Conservation (phyloP, 2,113 vertebrate species). For the Bujurquina vittata region DNA sequence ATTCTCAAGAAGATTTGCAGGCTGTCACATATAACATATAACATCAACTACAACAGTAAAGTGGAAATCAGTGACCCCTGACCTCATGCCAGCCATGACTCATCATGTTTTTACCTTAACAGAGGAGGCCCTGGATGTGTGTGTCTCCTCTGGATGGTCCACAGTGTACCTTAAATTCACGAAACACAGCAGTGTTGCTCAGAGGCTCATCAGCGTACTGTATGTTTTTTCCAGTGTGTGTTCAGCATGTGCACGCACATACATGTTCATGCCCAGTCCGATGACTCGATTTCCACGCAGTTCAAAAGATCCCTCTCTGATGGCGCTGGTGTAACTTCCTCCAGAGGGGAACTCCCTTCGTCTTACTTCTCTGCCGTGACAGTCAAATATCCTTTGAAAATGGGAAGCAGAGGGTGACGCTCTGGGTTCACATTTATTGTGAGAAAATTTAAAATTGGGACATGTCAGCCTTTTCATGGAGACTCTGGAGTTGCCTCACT, state of each 20-base stretch:
- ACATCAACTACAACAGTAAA: neutral
- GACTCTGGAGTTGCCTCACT: neutral
- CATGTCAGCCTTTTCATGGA: neutral
- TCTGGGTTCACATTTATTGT: neutral
- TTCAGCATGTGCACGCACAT: slow-evolving; percentile 50
- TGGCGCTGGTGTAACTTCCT: slow-evolving; percentile 82
- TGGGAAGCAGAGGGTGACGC: slow-evolving; percentile 15
- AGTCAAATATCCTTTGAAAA: slow-evolving; percentile 83
- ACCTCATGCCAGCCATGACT: neutral
- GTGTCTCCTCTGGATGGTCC: slow-evolving; percentile 83
- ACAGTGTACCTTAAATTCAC: slow-evolving; percentile 82
- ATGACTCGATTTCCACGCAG: slow-evolving; percentile 89
- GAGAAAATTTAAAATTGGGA: neutral
- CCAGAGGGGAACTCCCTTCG: slow-evolving; percentile 80
- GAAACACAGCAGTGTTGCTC: neutral
- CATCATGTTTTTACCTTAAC: slow-evolving; percentile 79
- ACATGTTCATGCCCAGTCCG: slow-evolving; percentile 92
- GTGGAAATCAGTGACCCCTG: neutral
- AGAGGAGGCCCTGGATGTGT: slow-evolving; percentile 75
- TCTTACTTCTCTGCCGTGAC: slow-evolving; percentile 83
- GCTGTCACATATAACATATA: neutral
- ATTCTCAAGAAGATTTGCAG: neutral
- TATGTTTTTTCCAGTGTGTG: neutral
- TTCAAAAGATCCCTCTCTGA: slow-evolving; percentile 87
- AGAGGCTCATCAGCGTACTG: neutral